phyloP scores from a whole-genome alignment of 2,797 vertebrate species.

The Pempheris klunzingeri region DNA sequence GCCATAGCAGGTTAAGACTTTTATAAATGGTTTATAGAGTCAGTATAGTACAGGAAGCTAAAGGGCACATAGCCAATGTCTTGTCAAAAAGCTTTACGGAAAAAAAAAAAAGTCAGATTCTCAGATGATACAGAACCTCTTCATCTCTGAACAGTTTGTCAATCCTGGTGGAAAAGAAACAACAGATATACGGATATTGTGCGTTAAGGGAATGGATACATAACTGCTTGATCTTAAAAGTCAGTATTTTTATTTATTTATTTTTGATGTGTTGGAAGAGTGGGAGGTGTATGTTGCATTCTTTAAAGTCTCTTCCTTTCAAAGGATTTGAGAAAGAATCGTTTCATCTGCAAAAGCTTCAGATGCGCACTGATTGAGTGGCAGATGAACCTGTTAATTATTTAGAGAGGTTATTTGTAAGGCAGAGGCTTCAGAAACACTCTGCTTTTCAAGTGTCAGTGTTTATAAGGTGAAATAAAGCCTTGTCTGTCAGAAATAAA shows the following conservation, averaged over 20 bases:
- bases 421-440: conserved; percentile 64
- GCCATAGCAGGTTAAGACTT: background rate
- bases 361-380: conserved; percentile 73
- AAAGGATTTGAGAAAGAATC: conserved; percentile 48
- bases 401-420: conserved; percentile 80
- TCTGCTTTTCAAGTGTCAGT: conserved; percentile 70
- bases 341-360: conserved; percentile 74
- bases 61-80: conserved; percentile 44
- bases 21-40: conserved; percentile 52
- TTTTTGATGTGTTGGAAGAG: conserved; percentile 43
- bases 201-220: conserved; percentile 34
- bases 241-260: conserved; percentile 26
- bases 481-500: conserved; percentile 66
- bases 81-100: conserved; percentile 36
- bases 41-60: conserved; percentile 48
- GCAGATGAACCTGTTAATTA: conserved; percentile 81
- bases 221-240: conserved; percentile 56
- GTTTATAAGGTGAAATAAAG: conserved; percentile 70
- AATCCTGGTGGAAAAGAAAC: conserved; percentile 36
- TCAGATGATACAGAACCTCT: conserved; percentile 40
- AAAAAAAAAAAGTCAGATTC: conserved; percentile 39
- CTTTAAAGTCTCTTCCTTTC: conserved; percentile 68
- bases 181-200: conserved; percentile 33
- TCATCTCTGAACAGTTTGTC: conserved; percentile 46
- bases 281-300: conserved; percentile 47